phyloP scores from a whole-genome alignment of 2,888 invertebrate species.

The Trichogramma dendrolimi region DNA sequence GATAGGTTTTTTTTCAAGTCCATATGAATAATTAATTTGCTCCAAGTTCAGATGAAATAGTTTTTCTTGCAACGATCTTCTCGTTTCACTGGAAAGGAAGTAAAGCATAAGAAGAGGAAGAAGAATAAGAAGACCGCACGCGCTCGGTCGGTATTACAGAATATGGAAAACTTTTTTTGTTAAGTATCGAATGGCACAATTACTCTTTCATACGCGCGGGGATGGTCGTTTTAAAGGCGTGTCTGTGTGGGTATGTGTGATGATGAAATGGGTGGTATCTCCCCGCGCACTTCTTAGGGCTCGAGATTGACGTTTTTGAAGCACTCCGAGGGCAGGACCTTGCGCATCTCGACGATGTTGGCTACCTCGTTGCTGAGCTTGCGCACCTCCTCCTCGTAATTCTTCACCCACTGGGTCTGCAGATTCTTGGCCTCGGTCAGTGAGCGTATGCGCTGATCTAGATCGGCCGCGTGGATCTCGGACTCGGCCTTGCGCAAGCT shows the following conservation, averaged over 20 bases:
- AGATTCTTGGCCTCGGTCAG: conserved; percentile 63
- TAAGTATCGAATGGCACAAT: conserved; percentile 31
- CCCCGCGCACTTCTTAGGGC: conserved; percentile 50
- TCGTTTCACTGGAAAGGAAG: conserved; percentile 5
- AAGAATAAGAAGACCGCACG: conserved; percentile 11
- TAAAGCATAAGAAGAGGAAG: conserved; percentile 20
- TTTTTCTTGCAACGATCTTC: background rate
- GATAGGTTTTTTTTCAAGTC: background rate
- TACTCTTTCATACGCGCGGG: background rate
- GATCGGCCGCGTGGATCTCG: conserved; percentile 66
- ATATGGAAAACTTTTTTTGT: background rate
- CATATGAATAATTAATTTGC: no score
- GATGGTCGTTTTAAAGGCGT: background rate
- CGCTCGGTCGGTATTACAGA: background rate
- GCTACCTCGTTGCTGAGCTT: conserved; percentile 71
- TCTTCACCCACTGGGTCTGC: conserved; percentile 67
- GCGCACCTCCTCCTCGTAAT: conserved; percentile 73
- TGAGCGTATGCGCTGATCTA: conserved; percentile 71
- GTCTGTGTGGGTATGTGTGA: conserved; percentile 1
- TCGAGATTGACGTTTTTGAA: conserved; percentile 75
- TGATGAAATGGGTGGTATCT: conserved; percentile 10
- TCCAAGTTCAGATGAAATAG: no score
- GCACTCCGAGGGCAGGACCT: conserved; percentile 75
- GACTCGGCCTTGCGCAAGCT: conserved; percentile 68
- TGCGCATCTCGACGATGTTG: conserved; percentile 76